phyloP scores from a whole-genome alignment of 2,113 vertebrate genomes.

The Campylorhamphus procurvoides region DNA sequence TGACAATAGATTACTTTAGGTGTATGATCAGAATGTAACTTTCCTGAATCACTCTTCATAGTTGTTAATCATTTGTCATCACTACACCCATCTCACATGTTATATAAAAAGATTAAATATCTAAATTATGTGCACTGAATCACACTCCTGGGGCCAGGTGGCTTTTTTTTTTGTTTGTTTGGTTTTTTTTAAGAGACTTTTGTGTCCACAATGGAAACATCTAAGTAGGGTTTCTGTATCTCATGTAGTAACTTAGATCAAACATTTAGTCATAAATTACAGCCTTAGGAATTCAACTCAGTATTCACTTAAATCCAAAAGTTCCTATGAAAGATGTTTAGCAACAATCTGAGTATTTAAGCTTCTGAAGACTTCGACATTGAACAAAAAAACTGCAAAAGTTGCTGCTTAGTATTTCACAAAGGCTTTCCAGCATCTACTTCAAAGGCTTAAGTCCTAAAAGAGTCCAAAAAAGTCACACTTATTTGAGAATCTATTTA shows the following conservation, averaged over 20 bases:
- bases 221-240: not conserved
- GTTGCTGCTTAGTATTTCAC: not conserved
- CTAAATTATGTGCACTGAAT: not conserved
- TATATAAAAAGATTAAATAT: not conserved
- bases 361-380: not conserved
- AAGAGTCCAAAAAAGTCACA: not conserved
- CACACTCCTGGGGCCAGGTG: not conserved
- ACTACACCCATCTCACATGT: not conserved
- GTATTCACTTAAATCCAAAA: not conserved
- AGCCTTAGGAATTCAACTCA: not conserved
- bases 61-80: not conserved
- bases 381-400: not conserved
- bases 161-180: not conserved
- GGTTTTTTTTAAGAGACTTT: not conserved
- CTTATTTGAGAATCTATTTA: not conserved
- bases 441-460: not conserved
- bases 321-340: not conserved
- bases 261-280: not conserved
- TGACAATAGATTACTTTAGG: not conserved
- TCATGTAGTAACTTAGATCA: not conserved
- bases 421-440: not conserved
- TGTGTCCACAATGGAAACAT: not conserved
- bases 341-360: not conserved
- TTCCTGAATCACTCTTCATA: not conserved
- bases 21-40: not conserved